These are phyloP conservation scores for Vireo altiloquus DNA, from an alignment of 2,113 vertebrate genomes.

Conservation along the genomic window DNA sequence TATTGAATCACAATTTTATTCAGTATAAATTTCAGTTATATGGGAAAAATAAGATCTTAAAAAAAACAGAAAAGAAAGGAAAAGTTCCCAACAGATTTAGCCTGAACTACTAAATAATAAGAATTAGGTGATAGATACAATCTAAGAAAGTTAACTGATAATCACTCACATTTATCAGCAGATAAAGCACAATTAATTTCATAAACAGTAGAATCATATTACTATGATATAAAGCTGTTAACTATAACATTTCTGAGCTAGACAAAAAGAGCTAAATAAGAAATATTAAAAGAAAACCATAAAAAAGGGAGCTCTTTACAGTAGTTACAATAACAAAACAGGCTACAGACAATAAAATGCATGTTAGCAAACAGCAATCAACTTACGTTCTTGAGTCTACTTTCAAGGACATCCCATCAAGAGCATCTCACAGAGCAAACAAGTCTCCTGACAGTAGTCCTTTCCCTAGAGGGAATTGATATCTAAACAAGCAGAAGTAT, in stretches of 20 bases:
- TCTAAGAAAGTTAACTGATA: neutral
- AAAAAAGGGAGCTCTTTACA: neutral
- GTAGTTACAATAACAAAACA: neutral
- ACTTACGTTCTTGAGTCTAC: conserved; percentile 16
- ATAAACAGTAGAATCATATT: neutral
- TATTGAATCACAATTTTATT: neutral
- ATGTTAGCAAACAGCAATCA: conserved; percentile 11
- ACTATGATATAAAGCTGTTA: neutral
- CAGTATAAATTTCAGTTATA: neutral
- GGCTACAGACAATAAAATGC: neutral
- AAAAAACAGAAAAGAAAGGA: neutral
- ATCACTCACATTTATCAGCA: neutral
- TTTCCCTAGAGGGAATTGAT: conserved; percentile 8
- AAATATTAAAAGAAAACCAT: conserved; percentile 1
- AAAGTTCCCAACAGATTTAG: neutral
- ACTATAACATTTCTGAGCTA: neutral
- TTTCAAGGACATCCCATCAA: conserved; percentile 41
- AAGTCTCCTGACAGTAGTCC: neutral
- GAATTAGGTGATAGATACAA: neutral
- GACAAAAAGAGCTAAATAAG: neutral
- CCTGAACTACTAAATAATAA: neutral
- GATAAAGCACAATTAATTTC: neutral
- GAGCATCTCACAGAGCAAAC: conserved; percentile 25
- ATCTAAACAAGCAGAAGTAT: conserved; percentile 16
- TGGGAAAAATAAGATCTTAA: neutral